Conservation (phyloP, 23 tunicate genomes). For the Botrylloides violaceus region DNA sequence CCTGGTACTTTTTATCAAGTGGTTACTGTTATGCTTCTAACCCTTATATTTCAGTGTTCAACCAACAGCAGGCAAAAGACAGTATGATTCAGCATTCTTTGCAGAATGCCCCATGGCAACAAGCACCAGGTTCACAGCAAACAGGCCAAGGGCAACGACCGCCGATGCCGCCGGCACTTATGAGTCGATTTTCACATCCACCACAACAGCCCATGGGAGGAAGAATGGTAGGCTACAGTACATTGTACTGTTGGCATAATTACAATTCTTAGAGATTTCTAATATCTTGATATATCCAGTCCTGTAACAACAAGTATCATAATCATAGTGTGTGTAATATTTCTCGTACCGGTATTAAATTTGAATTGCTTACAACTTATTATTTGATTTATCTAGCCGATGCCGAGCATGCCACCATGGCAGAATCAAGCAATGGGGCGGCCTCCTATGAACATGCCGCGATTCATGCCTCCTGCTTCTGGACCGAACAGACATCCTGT, state of each 20-base stretch:
- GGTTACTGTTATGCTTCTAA: too few species aligned
- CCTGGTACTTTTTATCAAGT: too few species aligned
- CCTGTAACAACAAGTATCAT: too few species aligned
- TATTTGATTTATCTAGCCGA: slow-evolving; percentile 8
- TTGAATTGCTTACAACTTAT: too few species aligned
- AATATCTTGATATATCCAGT: too few species aligned
- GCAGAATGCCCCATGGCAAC: slow-evolving; percentile 91
- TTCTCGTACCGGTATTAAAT: too few species aligned
- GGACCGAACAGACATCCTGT: slow-evolving; percentile 22
- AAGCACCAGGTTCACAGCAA: slow-evolving; percentile 21
- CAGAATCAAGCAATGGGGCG: slow-evolving; percentile 5
- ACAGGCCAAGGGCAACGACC: not conserved
- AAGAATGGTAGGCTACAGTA: not conserved
- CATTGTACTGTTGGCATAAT: too few species aligned
- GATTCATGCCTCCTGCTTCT: slow-evolving; percentile 10
- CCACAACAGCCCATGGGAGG: not conserved
- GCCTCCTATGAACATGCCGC: slow-evolving; percentile 6
- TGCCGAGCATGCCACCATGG: slow-evolving; percentile 51
- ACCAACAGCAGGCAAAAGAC: slow-evolving; percentile 22
- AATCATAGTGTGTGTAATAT: too few species aligned
- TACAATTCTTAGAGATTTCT: too few species aligned
- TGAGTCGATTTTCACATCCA: not conserved
- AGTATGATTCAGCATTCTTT: slow-evolving; percentile 51
- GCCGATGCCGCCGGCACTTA: slow-evolving; percentile 6
- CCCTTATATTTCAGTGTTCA: not conserved